Evolutionary conservation across 1,140 invertebrate genomes (phyloP).

Genomic region (Drosophila carrolli): DNA sequence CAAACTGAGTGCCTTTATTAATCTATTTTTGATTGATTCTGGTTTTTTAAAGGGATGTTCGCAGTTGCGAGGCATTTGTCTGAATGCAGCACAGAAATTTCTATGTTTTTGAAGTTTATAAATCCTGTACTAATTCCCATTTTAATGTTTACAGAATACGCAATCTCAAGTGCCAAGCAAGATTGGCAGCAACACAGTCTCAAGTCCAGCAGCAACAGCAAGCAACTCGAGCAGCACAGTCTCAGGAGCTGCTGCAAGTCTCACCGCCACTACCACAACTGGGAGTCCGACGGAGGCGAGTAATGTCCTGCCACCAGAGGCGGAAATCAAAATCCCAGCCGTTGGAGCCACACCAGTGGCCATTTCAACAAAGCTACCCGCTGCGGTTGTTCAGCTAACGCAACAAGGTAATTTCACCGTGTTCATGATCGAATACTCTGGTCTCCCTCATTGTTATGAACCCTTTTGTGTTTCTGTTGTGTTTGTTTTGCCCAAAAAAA

Average conservation of each 20-base stretch:
- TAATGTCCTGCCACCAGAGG: conserved; percentile 77
- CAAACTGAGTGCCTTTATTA: conserved; percentile 50
- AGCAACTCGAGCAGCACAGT: conserved; percentile 33
- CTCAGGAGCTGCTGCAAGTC: conserved; percentile 34
- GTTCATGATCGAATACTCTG: conserved; percentile 21
- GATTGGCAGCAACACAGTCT: conserved; percentile 39
- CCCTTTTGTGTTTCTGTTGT: conserved; percentile 61
- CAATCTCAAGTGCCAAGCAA: conserved; percentile 77
- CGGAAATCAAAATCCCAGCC: conserved; percentile 88
- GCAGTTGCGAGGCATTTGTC: conserved; percentile 78
- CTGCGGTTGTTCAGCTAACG: conserved; percentile 87
- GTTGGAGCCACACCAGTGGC: conserved; percentile 87
- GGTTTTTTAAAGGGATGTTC: conserved; percentile 57
- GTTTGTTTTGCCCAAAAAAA: conserved; percentile 44
- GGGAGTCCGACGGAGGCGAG: conserved; percentile 51
- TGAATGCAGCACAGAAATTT: conserved; percentile 18
- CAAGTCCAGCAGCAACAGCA: conserved; percentile 14
- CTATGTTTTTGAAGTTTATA: too few species aligned
- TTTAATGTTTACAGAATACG: conserved; percentile 55
- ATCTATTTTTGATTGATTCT: conserved; percentile 68
- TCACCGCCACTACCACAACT: conserved; percentile 13
- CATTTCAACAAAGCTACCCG: conserved; percentile 87
- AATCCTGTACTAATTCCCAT: neutral
- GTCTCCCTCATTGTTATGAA: conserved; percentile 45
- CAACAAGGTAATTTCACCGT: conserved; percentile 85